phyloP scores from a whole-genome alignment of 1,140 invertebrate genomes.

The Coenobita brevimanus region DNA sequence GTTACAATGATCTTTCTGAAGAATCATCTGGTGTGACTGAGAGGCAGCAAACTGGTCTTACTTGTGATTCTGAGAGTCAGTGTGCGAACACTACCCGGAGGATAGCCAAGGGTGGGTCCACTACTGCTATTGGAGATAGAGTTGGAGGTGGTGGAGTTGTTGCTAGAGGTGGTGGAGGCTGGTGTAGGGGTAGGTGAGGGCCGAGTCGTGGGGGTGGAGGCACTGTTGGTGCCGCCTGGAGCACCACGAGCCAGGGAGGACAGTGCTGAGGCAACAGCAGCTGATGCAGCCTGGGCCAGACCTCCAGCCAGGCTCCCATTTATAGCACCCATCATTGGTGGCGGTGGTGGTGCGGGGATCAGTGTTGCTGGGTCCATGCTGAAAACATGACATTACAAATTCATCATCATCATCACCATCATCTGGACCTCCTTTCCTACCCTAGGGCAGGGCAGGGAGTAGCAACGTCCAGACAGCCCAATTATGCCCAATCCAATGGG shows the following conservation, averaged over 20 bases:
- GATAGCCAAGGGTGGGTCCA: constrained; percentile 42
- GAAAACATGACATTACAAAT: no score
- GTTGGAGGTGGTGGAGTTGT: constrained; percentile 8
- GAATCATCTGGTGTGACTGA: constrained; percentile 20
- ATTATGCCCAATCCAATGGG: no score
- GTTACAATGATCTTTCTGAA: not conserved
- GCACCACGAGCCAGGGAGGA: constrained; percentile 72
- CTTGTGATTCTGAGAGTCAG: constrained; percentile 65
- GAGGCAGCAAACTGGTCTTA: constrained; percentile 45
- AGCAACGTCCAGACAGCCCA: no score
- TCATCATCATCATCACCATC: no score
- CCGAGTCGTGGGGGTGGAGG: constrained; percentile 47
- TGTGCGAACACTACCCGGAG: constrained; percentile 66
- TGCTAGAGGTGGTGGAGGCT: not conserved
- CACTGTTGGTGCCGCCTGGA: constrained; percentile 10
- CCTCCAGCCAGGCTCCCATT: constrained; percentile 72
- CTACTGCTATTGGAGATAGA: not conserved
- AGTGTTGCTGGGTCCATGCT: constrained; percentile 51
- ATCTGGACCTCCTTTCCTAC: no score
- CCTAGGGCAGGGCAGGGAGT: no score
- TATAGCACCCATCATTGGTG: constrained; percentile 69
- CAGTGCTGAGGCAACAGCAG: constrained; percentile 75
- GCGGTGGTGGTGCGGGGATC: constrained; percentile 32
- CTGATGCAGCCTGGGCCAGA: constrained; percentile 73
- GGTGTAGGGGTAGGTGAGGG: constrained; percentile 31